phyloP scores from a whole-genome alignment of 2,113 vertebrate genomes.

The Gopherus flavomarginatus region DNA sequence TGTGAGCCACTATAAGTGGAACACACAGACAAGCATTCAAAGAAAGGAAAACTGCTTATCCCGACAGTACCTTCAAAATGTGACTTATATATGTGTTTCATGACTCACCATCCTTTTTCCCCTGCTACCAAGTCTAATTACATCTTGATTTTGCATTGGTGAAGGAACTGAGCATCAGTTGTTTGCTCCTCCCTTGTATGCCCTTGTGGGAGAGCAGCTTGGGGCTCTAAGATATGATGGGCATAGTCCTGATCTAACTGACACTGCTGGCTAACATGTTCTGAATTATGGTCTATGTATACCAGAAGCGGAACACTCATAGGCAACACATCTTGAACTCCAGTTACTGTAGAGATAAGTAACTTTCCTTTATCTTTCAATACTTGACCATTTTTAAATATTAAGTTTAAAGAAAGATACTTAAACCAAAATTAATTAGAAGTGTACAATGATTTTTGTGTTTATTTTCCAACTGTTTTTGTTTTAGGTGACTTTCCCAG shows the following conservation, averaged over 20 bases:
- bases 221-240: neutral
- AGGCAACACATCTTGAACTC: neutral
- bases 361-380: neutral
- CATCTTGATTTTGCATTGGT: neutral
- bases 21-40: neutral
- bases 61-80: neutral
- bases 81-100: neutral
- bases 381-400: neutral
- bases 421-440: neutral
- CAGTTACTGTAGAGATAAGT: neutral
- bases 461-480: neutral
- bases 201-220: neutral
- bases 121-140: neutral
- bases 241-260: neutral
- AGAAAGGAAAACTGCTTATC: neutral
- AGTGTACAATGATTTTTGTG: neutral
- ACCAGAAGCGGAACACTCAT: neutral
- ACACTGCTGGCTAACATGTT: neutral
- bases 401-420: neutral
- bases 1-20: neutral
- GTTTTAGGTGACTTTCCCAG: constrained; percentile 94
- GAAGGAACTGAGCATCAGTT: neutral
- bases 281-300: neutral
- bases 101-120: neutral
- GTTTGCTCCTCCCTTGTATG: neutral